Percentiles rank a stretch among this genome's conserved stretches.
Evolutionary conservation across 2,888 invertebrate species (phyloP).

Genomic region (Osedax frankpressi): DNA sequence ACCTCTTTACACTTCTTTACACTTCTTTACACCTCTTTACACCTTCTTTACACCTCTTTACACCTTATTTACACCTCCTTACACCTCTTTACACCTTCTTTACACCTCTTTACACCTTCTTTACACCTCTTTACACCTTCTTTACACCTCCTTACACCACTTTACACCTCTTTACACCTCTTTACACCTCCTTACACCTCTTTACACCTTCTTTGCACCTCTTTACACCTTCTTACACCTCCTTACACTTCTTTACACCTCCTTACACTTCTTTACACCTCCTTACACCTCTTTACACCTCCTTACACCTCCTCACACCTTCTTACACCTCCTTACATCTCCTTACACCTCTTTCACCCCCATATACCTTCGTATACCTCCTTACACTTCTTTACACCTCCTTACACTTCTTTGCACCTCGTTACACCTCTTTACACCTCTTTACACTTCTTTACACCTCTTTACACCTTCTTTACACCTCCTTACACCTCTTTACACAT

Average conservation of each 20-base stretch:
- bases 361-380: neutral
- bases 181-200: neutral
- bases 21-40: neutral
- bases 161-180: no score
- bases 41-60: neutral
- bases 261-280: neutral
- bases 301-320: neutral
- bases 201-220: no score
- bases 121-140: no score
- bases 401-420: no score
- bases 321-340: neutral
- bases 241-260: neutral
- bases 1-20: neutral
- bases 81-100: neutral
- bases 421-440: neutral
- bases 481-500: neutral
- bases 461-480: neutral
- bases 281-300: neutral
- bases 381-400: no score
- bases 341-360: neutral
- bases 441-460: no score
- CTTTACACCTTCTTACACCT: neutral
- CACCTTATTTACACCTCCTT: neutral
- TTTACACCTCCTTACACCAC: neutral
- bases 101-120: neutral